Conservation (phyloP, 2,888 invertebrate genomes). For the Drosophila cognata region DNA sequence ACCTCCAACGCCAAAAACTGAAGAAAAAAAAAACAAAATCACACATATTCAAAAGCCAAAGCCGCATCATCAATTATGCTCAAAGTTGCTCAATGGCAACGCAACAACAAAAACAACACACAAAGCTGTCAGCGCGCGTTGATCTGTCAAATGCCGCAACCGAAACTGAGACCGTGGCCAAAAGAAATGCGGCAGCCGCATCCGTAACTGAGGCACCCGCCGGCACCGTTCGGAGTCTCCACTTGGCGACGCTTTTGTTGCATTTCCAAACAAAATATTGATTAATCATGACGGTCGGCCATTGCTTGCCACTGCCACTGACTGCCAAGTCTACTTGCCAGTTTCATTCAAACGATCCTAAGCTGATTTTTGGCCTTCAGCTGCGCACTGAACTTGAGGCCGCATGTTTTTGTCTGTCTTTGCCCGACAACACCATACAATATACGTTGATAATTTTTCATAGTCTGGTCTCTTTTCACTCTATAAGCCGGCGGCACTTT, state of each 20-base stretch:
- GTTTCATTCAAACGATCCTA: slow-evolving; percentile 64
- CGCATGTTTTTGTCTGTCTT: slow-evolving; percentile 44
- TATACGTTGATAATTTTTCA: slow-evolving; percentile 50
- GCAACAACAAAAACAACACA: slow-evolving; percentile 33
- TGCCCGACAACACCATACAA: slow-evolving; percentile 41
- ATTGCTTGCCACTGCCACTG: slow-evolving; percentile 43
- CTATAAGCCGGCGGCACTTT: slow-evolving; percentile 48
- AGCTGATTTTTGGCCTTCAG: slow-evolving; percentile 74
- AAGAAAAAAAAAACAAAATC: not conserved
- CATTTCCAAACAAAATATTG: slow-evolving; percentile 78
- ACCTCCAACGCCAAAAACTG: slow-evolving; percentile 41
- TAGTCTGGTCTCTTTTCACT: slow-evolving; percentile 33
- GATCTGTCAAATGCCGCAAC: slow-evolving; percentile 79
- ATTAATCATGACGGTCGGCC: slow-evolving; percentile 74
- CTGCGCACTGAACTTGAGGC: slow-evolving; percentile 21
- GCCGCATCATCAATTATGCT: slow-evolving; percentile 81
- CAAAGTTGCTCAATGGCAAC: slow-evolving; percentile 69
- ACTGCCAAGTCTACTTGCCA: slow-evolving; percentile 12
- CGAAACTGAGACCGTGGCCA: slow-evolving; percentile 48
- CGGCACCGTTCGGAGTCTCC: slow-evolving; percentile 31
- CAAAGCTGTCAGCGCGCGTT: slow-evolving; percentile 80
- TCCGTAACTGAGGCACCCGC: slow-evolving; percentile 44
- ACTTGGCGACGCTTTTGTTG: slow-evolving; percentile 76
- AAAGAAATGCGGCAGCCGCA: slow-evolving; percentile 69
- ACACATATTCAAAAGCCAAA: slow-evolving; percentile 69